A percentile compares a stretch with the other conserved stretches of the same genome.
Conservation (phyloP, 2,797 vertebrate species). For the Hippopotamyrus pictus region DNA sequence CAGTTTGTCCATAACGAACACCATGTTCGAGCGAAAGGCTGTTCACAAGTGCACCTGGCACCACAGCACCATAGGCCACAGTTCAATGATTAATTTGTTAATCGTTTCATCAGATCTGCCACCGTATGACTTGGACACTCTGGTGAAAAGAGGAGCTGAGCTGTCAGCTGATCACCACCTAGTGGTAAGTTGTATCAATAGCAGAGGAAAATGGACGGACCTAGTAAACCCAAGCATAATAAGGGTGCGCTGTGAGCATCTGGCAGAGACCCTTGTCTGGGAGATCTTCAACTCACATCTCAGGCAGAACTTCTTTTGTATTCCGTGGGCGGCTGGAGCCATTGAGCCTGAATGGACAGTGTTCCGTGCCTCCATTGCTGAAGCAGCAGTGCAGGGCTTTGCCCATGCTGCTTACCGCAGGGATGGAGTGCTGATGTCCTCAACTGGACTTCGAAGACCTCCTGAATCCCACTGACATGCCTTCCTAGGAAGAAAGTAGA, state of each 20-base stretch:
- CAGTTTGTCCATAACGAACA: neutral
- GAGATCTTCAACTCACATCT: neutral
- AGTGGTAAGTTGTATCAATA: neutral
- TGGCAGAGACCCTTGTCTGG: neutral
- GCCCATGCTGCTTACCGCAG: neutral
- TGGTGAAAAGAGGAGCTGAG: neutral
- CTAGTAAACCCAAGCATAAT: neutral
- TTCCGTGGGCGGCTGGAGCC: too few species aligned
- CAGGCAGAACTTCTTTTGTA: neutral
- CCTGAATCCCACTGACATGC: neutral
- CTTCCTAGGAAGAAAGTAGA: neutral
- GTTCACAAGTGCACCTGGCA: neutral
- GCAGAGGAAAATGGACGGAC: neutral
- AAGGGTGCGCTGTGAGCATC: neutral
- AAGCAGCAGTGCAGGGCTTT: neutral
- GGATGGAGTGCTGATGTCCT: neutral
- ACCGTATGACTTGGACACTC: neutral
- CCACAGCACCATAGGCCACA: neutral
- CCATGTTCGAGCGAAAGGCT: neutral
- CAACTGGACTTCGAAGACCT: neutral
- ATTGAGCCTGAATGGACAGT: neutral
- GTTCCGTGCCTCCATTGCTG: neutral
- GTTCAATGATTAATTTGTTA: neutral
- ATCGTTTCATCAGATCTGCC: neutral
- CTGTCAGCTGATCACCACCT: neutral